A percentile compares a stretch with the other conserved stretches of the same genome.
These are phyloP conservation scores for Galaxias olidus DNA, from an alignment of 2,797 vertebrate species.

Conservation along the genomic window DNA sequence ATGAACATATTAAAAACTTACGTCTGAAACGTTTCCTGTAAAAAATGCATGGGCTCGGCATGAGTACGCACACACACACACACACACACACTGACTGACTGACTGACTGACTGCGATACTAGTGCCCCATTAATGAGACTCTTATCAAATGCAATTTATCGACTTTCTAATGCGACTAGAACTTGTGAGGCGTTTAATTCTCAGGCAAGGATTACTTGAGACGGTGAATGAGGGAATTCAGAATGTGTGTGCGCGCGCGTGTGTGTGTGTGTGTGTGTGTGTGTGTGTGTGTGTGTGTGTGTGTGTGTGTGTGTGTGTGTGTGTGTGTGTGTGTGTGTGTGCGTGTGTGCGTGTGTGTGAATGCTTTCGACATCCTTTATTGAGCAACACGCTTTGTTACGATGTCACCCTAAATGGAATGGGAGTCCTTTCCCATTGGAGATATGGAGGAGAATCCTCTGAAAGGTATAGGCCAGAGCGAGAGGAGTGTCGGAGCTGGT, in stretches of 20 bases:
- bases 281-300: too few species aligned
- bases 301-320: too few species aligned
- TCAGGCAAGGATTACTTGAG: conserved; percentile 39
- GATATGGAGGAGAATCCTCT: too few species aligned
- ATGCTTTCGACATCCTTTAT: not conserved
- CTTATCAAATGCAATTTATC: conserved; percentile 59
- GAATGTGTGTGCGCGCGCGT: not conserved
- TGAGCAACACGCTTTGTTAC: too few species aligned
- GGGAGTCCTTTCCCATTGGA: too few species aligned
- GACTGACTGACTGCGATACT: too few species aligned
- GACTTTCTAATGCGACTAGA: conserved; percentile 45
- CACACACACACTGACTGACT: too few species aligned
- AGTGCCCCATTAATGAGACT: conserved; percentile 34
- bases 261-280: too few species aligned
- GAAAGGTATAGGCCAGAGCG: too few species aligned
- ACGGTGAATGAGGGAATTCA: not conserved
- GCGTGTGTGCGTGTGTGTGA: not conserved
- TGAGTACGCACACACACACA: not conserved
- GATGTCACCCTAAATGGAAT: too few species aligned
- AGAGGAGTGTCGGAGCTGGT: too few species aligned
- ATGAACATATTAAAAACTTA: conserved; percentile 52
- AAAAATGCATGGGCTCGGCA: conserved; percentile 34
- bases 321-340: not conserved
- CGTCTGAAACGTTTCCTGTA: conserved; percentile 48
- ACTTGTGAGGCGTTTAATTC: conserved; percentile 52